Conservation (phyloP, 2,888 invertebrate genomes). For the Conchocele bisecta region DNA sequence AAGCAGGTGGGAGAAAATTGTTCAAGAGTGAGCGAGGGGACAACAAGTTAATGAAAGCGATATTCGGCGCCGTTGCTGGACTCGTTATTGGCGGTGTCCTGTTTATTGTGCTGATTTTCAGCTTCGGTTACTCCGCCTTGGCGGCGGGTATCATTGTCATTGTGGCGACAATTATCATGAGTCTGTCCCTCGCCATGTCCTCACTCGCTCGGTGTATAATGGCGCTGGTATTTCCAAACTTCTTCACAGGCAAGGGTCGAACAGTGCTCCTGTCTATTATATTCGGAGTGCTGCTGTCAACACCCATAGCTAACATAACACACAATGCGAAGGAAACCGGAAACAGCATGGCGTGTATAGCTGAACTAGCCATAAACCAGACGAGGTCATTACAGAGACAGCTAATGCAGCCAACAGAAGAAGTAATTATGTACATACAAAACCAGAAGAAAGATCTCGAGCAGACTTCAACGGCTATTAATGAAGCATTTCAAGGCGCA, state of each 20-base stretch:
- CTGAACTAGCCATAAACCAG: constrained; percentile 62
- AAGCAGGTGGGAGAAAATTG: constrained; percentile 31
- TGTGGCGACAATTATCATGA: constrained; percentile 44
- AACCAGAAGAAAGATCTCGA: constrained; percentile 18
- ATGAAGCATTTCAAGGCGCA: constrained; percentile 10
- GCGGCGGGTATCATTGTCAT: constrained; percentile 44
- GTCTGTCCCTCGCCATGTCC: constrained; percentile 50
- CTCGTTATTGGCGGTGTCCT: constrained; percentile 42
- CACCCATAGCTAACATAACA: constrained; percentile 59
- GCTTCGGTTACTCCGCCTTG: constrained; percentile 47
- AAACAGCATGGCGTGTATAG: constrained; percentile 56
- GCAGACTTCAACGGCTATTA: constrained; percentile 13
- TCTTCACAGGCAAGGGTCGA: constrained; percentile 61
- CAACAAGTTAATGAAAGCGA: constrained; percentile 30
- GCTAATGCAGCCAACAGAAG: constrained; percentile 40
- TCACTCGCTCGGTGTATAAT: constrained; percentile 52
- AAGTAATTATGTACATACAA: constrained; percentile 25
- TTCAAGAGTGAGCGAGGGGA: constrained; percentile 29
- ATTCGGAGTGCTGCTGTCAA: constrained; percentile 54
- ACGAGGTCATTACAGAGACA: constrained; percentile 44
- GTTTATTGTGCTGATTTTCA: constrained; percentile 42
- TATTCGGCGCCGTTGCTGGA: constrained; percentile 47
- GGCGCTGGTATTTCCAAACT: constrained; percentile 55
- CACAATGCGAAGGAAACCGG: constrained; percentile 58
- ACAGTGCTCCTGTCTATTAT: constrained; percentile 57